phyloP scores from a whole-genome alignment of 2,113 vertebrate species.

The Pluvialis apricaria region DNA sequence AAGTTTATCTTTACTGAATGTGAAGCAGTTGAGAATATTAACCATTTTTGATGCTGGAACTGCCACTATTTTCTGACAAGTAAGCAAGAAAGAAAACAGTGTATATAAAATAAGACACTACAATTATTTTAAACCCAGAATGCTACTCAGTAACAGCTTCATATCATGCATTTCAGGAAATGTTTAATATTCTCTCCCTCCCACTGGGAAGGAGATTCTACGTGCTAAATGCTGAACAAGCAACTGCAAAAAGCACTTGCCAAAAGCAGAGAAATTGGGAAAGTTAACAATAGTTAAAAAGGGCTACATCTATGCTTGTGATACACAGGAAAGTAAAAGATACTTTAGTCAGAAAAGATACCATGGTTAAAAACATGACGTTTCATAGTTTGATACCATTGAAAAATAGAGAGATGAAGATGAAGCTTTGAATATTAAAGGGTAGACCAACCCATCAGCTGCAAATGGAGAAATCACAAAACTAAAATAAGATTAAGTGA shows the following conservation, averaged over 20 bases:
- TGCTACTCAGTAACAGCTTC: not conserved
- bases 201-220: not conserved
- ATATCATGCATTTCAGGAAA: not conserved
- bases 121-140: not conserved
- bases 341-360: not conserved
- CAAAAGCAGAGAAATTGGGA: not conserved
- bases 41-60: slow-evolving; percentile 93
- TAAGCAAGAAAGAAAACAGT: slow-evolving; percentile 13
- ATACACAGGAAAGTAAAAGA: not conserved
- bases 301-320: not conserved
- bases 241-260: not conserved
- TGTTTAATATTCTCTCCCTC: not conserved
- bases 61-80: slow-evolving; percentile 96
- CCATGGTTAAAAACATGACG: not conserved
- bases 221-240: not conserved
- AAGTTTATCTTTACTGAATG: slow-evolving; percentile 95
- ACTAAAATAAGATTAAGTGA: not conserved
- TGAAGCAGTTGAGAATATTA: slow-evolving; percentile 96
- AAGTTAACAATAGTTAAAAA: not conserved
- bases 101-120: not conserved
- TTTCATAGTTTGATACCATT: not conserved
- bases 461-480: not conserved
- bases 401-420: not conserved
- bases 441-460: not conserved
- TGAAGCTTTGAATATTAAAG: not conserved